Evolutionary conservation across 2,888 invertebrate species (phyloP).

Genomic region (Alsophila aescularia): DNA sequence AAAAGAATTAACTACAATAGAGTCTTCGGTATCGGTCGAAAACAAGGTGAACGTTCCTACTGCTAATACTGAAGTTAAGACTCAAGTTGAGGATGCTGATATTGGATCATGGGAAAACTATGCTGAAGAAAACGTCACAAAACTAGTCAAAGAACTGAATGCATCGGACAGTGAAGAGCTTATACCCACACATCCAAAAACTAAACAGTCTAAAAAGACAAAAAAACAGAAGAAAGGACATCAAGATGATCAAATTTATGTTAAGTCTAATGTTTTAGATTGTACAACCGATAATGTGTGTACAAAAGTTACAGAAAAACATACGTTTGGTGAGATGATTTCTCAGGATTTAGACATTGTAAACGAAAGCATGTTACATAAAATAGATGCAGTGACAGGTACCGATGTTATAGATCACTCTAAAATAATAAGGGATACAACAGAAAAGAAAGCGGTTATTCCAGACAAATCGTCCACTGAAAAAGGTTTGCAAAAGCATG

Average conservation of each 20-base stretch:
- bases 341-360: neutral
- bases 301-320: neutral
- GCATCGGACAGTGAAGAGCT: conserved; percentile 27
- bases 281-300: neutral
- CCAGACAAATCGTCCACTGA: neutral
- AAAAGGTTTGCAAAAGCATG: neutral
- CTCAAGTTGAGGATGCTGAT: conserved; percentile 26
- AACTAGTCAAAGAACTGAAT: conserved; percentile 46
- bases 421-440: neutral
- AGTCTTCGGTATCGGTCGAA: conserved; percentile 29
- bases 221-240: conserved; percentile 10
- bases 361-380: neutral
- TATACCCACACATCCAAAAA: neutral
- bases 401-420: neutral
- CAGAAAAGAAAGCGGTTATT: neutral
- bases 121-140: conserved; percentile 38
- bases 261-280: neutral
- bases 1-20: conserved; percentile 32
- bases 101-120: conserved; percentile 30
- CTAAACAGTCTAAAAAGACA: conserved; percentile 8
- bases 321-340: neutral
- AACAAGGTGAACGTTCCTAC: conserved; percentile 8
- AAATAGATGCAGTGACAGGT: neutral
- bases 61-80: conserved; percentile 1
- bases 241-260: neutral